Percentiles rank a stretch among this genome's conserved stretches.
Evolutionary conservation across 2,888 invertebrate species (phyloP).

Genomic region (Halictus ligatus): DNA sequence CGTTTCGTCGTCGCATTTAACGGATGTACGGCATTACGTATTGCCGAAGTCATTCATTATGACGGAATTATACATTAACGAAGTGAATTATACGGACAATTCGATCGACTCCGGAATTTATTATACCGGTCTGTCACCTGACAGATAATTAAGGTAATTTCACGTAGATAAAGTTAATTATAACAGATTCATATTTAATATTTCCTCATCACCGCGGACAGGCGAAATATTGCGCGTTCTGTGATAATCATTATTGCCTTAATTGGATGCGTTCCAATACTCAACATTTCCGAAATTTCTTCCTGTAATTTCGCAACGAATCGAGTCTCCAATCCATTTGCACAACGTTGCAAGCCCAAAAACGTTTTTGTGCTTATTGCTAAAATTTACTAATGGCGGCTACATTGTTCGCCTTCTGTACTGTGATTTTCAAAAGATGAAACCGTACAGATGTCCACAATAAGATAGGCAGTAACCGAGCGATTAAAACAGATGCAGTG

Average conservation of each 20-base stretch:
- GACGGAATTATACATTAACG: slow-evolving; percentile 32
- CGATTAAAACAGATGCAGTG: too few species aligned
- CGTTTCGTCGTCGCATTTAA: not conserved
- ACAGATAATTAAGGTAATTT: slow-evolving; percentile 42
- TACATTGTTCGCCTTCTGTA: not conserved
- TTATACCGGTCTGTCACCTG: slow-evolving; percentile 31
- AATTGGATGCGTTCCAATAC: slow-evolving; percentile 47
- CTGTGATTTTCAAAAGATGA: not conserved
- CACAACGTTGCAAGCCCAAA: not conserved
- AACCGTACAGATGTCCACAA: too few species aligned
- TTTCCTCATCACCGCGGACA: slow-evolving; percentile 32
- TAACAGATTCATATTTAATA: slow-evolving; percentile 55
- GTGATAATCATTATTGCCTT: slow-evolving; percentile 50
- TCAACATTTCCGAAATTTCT: slow-evolving; percentile 37
- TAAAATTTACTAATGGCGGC: not conserved
- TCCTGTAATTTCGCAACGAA: not conserved
- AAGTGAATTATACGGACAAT: slow-evolving; percentile 37
- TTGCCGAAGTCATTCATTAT: slow-evolving; percentile 21
- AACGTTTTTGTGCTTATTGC: not conserved
- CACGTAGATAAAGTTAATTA: slow-evolving; percentile 44
- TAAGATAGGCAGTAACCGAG: too few species aligned
- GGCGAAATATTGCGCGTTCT: slow-evolving; percentile 33
- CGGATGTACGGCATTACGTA: not conserved
- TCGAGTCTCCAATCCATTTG: not conserved
- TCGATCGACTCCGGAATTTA: slow-evolving; percentile 44